These are phyloP conservation scores for Baronia brevicornis DNA, from an alignment of 2,888 invertebrate genomes.

Conservation along the genomic window DNA sequence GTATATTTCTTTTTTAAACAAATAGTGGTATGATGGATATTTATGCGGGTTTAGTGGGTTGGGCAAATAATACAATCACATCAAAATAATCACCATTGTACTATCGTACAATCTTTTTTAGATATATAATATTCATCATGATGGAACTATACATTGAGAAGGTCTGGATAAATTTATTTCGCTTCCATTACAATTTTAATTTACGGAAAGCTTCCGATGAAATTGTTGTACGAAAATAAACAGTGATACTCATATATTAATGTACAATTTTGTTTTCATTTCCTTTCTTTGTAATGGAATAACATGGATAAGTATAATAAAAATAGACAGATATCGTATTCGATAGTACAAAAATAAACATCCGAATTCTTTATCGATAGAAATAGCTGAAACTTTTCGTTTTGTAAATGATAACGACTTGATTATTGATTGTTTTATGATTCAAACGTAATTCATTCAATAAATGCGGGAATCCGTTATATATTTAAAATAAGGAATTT, in stretches of 20 bases:
- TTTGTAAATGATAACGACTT: slow-evolving; percentile 15
- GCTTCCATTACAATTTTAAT: slow-evolving; percentile 26
- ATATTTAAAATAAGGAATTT: slow-evolving; percentile 12
- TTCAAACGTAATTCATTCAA: too few species aligned
- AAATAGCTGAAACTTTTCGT: slow-evolving; percentile 12
- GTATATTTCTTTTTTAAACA: too few species aligned
- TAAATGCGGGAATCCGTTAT: too few species aligned
- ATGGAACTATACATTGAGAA: slow-evolving; percentile 14
- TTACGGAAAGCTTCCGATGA: slow-evolving; percentile 25
- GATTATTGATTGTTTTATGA: slow-evolving; percentile 14
- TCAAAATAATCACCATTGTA: too few species aligned
- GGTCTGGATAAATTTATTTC: slow-evolving; percentile 25
- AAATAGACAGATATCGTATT: slow-evolving; percentile 17
- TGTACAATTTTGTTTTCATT: slow-evolving; percentile 17
- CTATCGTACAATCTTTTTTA: neutral
- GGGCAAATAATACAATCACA: too few species aligned
- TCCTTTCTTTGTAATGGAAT: slow-evolving; percentile 22
- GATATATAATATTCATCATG: slow-evolving; percentile 1
- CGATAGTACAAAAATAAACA: slow-evolving; percentile 16
- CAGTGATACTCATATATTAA: slow-evolving; percentile 17
- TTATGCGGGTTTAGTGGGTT: too few species aligned
- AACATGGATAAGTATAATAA: slow-evolving; percentile 20
- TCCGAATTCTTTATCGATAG: slow-evolving; percentile 10
- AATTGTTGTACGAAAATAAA: slow-evolving; percentile 26
- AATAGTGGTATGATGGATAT: too few species aligned